Evolutionary conservation across 2,113 vertebrate species (phyloP).

Genomic region (Chlamydotis undulata): DNA sequence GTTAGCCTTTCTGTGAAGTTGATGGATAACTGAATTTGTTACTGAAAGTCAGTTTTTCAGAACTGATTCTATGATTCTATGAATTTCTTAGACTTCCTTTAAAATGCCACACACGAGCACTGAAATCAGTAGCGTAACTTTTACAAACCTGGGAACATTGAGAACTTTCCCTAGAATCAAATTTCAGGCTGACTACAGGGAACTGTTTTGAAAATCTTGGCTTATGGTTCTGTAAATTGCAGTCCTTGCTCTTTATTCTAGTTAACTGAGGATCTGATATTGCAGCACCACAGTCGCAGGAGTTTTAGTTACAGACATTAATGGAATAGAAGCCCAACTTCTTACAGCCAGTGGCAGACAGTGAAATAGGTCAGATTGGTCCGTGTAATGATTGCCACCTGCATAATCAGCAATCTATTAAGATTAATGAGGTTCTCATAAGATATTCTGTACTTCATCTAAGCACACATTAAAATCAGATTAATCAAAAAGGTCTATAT

Average conservation of each 20-base stretch:
- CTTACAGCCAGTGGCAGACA: background rate
- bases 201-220: background rate
- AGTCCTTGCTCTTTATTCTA: background rate
- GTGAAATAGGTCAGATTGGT: constrained; percentile 12
- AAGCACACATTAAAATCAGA: constrained; percentile 40
- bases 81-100: background rate
- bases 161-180: background rate
- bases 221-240: background rate
- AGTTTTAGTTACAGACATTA: background rate
- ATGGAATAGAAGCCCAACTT: background rate
- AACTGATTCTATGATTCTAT: background rate
- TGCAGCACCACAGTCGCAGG: background rate
- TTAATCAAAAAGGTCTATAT: constrained; percentile 25
- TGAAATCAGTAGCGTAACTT: background rate
- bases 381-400: background rate
- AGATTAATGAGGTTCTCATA: constrained; percentile 43
- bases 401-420: constrained; percentile 41
- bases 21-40: background rate
- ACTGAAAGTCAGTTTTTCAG: background rate
- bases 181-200: background rate
- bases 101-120: background rate
- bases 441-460: constrained; percentile 9
- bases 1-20: background rate
- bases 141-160: background rate
- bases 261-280: background rate